Conservation (phyloP, 1,140 invertebrate species). For the Cotesia chilonis region DNA sequence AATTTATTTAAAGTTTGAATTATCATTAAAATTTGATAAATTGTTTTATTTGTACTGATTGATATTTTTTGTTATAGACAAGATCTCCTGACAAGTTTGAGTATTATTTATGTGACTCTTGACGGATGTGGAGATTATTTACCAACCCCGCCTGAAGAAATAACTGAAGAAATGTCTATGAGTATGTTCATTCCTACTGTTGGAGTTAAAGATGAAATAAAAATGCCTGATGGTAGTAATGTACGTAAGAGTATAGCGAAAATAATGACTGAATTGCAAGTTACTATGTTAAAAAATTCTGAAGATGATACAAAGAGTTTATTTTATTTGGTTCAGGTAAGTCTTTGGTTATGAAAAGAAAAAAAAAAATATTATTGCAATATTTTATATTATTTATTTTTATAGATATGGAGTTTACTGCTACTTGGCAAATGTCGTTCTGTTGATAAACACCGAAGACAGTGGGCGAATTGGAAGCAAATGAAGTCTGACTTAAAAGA, state of each 20-base stretch:
- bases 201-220: constrained; percentile 59
- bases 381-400: constrained; percentile 37
- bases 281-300: constrained; percentile 68
- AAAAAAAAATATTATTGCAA: no score
- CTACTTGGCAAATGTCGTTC: constrained; percentile 68
- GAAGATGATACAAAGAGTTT: constrained; percentile 83
- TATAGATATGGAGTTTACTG: constrained; percentile 71
- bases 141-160: constrained; percentile 71
- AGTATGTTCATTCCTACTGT: constrained; percentile 59
- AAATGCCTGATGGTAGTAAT: constrained; percentile 73
- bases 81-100: constrained; percentile 63
- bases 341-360: constrained; percentile 28
- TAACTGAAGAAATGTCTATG: constrained; percentile 54
- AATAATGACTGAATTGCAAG: constrained; percentile 67
- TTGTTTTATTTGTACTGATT: background rate
- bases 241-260: constrained; percentile 68
- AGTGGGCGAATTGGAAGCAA: constrained; percentile 70
- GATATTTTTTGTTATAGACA: constrained; percentile 58
- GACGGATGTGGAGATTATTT: constrained; percentile 69
- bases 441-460: constrained; percentile 66
- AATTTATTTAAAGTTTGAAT: constrained; percentile 33
- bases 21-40: constrained; percentile 9
- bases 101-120: constrained; percentile 53
- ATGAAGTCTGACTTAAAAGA: constrained; percentile 72
- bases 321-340: constrained; percentile 68